Evolutionary conservation across 2,888 invertebrate genomes (phyloP), one percentile per base, ranked within the genome.

Genomic region (Strigamia transsilvanica): DNA sequence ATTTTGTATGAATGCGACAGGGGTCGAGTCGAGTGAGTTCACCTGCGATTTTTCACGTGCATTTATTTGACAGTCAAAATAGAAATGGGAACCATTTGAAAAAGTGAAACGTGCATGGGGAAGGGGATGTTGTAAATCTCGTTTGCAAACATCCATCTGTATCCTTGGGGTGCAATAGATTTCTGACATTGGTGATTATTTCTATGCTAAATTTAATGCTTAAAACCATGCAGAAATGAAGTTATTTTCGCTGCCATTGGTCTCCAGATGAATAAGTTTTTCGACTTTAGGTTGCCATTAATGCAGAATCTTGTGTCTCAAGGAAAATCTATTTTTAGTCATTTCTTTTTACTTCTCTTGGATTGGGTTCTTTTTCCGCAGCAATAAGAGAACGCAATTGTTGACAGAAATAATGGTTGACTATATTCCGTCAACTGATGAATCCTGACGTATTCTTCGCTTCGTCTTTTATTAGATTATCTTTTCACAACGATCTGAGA

Each of bases 51-150:
- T 73, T 73, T 73, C 73, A 73, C 73, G 5, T 15, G 32, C 73
- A 32, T 73, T 73, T 73, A 73, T 73, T 73, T 73, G 73, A 73
- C 73, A 73, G 73, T 73, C 73, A 73, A 73, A 73, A 73, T 73
- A 32, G 73, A 73, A 73, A 73, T 73, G 73, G 73, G 73, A 73
- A 73, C 32, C 27, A 73, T 27, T 27, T 73, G 73, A 73, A 73
- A 73, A 73, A 73, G 27, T 73, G 73, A 73, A 32, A 73, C 73
- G 73, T 73, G 73, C 73, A 32, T n/a, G 32, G 73, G 73, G 73
- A 73, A 32, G 73, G 38, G 38, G 38, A 38, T 38, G 38, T 73
- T 73, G 73, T 73, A 73, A 73, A 73, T 73, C 73, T 73, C 73
- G 23, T 73, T 73, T 73, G 73, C 38, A 23, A 73, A 73, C 73